Evolutionary conservation across 2,113 vertebrate species (phyloP).

Genomic region (Rhinoptilus africanus): DNA sequence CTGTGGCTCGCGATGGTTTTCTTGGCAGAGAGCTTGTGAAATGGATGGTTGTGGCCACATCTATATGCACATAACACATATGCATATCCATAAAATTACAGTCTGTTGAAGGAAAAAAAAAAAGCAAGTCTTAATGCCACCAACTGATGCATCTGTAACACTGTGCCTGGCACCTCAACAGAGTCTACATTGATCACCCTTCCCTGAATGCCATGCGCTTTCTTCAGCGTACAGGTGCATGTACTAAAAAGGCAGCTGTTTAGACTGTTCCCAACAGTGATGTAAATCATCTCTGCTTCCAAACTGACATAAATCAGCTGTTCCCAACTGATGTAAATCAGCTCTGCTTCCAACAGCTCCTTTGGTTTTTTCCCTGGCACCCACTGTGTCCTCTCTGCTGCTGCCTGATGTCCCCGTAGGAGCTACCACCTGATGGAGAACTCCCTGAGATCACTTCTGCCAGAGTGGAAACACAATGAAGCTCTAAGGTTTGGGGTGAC

Average conservation of each 20-base stretch:
- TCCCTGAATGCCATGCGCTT: neutral
- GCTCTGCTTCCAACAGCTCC: neutral
- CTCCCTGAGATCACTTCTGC: neutral
- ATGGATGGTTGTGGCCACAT: neutral
- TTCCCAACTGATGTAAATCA: neutral
- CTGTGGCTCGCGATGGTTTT: neutral
- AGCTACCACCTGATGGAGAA: neutral
- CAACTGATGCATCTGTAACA: neutral
- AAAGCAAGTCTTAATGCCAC: neutral
- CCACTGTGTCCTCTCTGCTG: neutral
- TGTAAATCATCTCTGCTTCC: neutral
- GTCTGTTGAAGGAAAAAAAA: neutral
- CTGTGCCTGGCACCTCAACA: neutral
- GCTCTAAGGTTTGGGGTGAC: neutral
- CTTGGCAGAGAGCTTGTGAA: neutral
- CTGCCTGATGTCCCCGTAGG: neutral
- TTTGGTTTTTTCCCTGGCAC: neutral
- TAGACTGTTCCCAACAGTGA: neutral
- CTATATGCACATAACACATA: neutral
- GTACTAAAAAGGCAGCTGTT: neutral
- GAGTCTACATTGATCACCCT: neutral
- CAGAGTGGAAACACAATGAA: neutral
- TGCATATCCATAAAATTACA: neutral
- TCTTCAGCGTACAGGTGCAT: neutral
- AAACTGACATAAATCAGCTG: neutral